These are phyloP conservation scores for Acanthopleura granulata DNA, from an alignment of 2,888 invertebrate species.

Conservation along the genomic window DNA sequence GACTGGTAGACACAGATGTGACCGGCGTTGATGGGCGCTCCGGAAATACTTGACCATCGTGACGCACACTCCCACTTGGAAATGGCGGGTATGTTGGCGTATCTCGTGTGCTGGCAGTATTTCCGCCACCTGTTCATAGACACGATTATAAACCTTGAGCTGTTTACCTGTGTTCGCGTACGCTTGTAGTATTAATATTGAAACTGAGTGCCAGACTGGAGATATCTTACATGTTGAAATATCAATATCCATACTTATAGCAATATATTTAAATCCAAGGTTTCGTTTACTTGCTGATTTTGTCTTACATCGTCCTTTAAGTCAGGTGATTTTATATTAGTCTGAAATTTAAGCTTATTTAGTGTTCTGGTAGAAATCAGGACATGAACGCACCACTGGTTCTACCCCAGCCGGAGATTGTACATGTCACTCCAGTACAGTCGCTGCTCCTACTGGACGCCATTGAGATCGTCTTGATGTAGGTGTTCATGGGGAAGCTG, in stretches of 20 bases:
- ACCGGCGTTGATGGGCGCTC: background rate
- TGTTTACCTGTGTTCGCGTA: no score
- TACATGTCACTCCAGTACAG: conserved; percentile 25
- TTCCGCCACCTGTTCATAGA: background rate
- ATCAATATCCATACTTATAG: no score
- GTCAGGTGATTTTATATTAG: no score
- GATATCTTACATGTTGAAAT: no score
- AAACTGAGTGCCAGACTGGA: no score
- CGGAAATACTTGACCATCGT: conserved; percentile 9
- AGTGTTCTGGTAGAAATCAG: no score
- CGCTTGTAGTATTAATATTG: no score
- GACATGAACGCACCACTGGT: conserved; percentile 10
- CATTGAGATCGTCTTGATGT: conserved; percentile 25
- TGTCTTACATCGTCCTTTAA: no score
- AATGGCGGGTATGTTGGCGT: background rate
- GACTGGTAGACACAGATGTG: conserved; percentile 14
- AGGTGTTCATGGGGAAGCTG: conserved; percentile 21
- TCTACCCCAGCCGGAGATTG: conserved; percentile 41
- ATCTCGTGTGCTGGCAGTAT: background rate
- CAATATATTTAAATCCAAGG: no score
- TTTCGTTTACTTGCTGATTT: no score
- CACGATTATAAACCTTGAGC: no score
- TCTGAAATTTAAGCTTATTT: no score
- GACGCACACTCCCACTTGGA: conserved; percentile 1
- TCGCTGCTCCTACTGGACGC: conserved; percentile 24